A percentile compares a stretch with the other conserved stretches of the same genome.
Evolutionary conservation across 1,140 invertebrate genomes (phyloP).

Genomic region (Nasonia longicornis): DNA sequence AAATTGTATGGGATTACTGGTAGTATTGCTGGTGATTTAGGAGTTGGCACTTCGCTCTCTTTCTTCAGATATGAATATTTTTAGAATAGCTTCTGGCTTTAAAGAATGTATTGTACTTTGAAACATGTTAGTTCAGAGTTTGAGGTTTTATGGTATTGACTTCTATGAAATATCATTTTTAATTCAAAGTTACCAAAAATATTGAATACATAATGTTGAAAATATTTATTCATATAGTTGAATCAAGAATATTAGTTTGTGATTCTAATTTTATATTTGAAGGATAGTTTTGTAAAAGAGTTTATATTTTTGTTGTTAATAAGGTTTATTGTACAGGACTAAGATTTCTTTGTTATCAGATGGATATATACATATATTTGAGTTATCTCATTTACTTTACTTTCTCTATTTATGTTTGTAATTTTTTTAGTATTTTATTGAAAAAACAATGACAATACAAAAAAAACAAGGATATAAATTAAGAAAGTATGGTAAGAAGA

Average conservation of each 20-base stretch:
- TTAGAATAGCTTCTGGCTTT: conserved; percentile 29
- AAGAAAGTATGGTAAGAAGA: not conserved
- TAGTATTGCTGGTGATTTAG: conserved; percentile 30
- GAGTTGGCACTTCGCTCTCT: conserved; percentile 29
- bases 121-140: not conserved
- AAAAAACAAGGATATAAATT: not conserved
- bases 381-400: not conserved
- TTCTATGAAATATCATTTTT: not conserved
- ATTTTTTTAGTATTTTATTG: not conserved
- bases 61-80: conserved; percentile 36
- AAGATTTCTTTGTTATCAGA: too few species aligned
- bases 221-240: not conserved
- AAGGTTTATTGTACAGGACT: too few species aligned
- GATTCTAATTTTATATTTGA: too few species aligned
- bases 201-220: not conserved
- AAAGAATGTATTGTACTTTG: conserved; percentile 26
- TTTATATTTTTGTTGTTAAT: too few species aligned
- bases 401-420: not conserved
- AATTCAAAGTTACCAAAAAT: not conserved
- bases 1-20: conserved; percentile 36
- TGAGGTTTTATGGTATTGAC: not conserved
- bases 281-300: too few species aligned
- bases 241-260: too few species aligned
- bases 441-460: not conserved
- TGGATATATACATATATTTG: too few species aligned